These are phyloP conservation scores for Griposia aprilina DNA, from an alignment of 2,888 invertebrate genomes.

Conservation along the genomic window DNA sequence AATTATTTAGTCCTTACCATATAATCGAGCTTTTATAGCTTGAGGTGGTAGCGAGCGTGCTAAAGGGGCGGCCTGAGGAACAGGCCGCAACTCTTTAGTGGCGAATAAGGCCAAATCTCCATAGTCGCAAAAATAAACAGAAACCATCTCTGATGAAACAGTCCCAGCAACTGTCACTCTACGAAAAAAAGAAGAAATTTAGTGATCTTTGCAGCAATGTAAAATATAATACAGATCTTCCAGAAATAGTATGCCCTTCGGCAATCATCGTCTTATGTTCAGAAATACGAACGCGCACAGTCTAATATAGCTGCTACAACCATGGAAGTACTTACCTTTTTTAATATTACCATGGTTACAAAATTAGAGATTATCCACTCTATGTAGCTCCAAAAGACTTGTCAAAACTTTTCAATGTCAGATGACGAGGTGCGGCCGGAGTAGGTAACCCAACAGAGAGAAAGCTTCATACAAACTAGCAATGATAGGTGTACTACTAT, in stretches of 20 bases:
- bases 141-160: slow-evolving; percentile 87
- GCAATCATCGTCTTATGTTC: not conserved
- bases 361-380: not conserved
- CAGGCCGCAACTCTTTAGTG: slow-evolving; percentile 78
- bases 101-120: slow-evolving; percentile 90
- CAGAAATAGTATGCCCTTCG: not conserved
- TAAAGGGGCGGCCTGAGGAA: slow-evolving; percentile 80
- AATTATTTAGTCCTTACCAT: slow-evolving; percentile 77
- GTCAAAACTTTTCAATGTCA: not conserved
- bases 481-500: not conserved
- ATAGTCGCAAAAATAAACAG: slow-evolving; percentile 91
- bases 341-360: not conserved
- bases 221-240: not conserved
- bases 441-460: not conserved
- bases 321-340: not conserved
- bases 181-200: slow-evolving; percentile 25
- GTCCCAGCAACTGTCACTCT: slow-evolving; percentile 89
- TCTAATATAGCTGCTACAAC: not conserved
- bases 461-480: not conserved
- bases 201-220: not conserved
- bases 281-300: not conserved
- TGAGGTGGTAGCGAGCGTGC: slow-evolving; percentile 86
- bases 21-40: slow-evolving; percentile 87
- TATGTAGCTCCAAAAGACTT: not conserved
- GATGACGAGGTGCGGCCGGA: not conserved